phyloP scores from a whole-genome alignment of 1,140 invertebrate genomes.

The Planococcus citri region DNA sequence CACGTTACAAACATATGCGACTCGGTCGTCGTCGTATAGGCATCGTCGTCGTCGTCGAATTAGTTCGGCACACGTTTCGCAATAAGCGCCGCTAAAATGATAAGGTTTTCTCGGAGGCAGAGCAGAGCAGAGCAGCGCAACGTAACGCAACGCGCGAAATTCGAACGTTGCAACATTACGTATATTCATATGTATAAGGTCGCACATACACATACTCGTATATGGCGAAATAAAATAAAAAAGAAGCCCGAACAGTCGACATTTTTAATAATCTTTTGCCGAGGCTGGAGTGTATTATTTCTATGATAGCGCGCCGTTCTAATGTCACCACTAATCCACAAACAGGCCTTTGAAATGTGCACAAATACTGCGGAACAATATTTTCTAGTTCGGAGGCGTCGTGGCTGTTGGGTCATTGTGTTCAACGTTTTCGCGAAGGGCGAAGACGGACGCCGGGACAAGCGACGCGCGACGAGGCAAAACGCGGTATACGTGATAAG shows the following conservation, averaged over 20 bases:
- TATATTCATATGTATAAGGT: no score
- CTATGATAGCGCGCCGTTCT: background rate
- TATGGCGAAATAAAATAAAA: no score
- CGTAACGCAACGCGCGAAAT: no score
- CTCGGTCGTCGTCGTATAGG: background rate
- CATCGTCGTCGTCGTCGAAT: background rate
- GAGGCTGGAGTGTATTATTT: background rate
- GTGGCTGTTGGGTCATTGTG: background rate
- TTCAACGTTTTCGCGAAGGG: background rate
- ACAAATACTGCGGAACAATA: slow-evolving; percentile 3
- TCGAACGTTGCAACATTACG: no score
- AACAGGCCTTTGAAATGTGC: background rate
- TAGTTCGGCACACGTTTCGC: slow-evolving; percentile 1
- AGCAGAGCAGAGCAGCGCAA: no score
- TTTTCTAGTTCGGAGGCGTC: slow-evolving; percentile 5
- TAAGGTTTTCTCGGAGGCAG: no score
- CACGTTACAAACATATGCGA: slow-evolving; percentile 1
- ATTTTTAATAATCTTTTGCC: slow-evolving; percentile 4
- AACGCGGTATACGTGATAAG: slow-evolving; percentile 16
- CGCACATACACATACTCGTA: no score
- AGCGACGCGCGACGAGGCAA: no score
- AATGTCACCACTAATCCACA: slow-evolving; percentile 2
- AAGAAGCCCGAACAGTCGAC: background rate
- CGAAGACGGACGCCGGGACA: background rate
- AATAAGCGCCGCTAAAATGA: background rate